Evolutionary conservation across 2,113 vertebrate genomes (phyloP).

Genomic region (Hippocampus barbouri): DNA sequence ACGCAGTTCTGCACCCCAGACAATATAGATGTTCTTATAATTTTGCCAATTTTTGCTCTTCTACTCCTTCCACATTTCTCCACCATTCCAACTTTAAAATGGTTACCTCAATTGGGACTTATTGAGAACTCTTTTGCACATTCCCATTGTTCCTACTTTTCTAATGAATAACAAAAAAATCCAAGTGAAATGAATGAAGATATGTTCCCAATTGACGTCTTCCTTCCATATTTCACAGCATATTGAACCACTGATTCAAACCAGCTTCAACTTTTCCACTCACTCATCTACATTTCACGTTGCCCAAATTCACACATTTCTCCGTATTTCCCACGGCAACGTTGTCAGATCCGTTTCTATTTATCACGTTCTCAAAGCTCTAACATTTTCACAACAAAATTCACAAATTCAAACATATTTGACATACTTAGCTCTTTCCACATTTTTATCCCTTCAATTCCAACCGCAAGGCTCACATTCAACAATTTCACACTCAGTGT

Average conservation of each 20-base stretch:
- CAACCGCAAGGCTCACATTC: background rate
- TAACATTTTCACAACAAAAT: background rate
- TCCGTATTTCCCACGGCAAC: background rate
- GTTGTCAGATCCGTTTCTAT: background rate
- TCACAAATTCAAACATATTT: background rate
- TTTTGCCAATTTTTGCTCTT: background rate
- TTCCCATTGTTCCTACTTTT: background rate
- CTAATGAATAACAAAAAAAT: background rate
- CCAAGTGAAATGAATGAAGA: background rate
- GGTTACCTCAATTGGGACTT: background rate
- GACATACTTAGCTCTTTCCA: background rate
- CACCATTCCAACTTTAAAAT: background rate
- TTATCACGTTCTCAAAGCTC: background rate
- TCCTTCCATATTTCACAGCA: background rate
- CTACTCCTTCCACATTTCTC: background rate
- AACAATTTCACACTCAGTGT: background rate
- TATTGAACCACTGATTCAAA: background rate
- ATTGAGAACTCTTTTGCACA: background rate
- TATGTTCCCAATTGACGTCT: background rate
- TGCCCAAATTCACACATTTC: background rate
- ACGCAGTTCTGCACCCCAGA: background rate
- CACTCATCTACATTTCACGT: background rate
- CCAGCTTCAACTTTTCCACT: background rate
- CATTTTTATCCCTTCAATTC: background rate
- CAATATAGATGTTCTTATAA: background rate